These are phyloP conservation scores for Thalassophryne amazonica DNA, from an alignment of 2,797 vertebrate species.

Conservation along the genomic window DNA sequence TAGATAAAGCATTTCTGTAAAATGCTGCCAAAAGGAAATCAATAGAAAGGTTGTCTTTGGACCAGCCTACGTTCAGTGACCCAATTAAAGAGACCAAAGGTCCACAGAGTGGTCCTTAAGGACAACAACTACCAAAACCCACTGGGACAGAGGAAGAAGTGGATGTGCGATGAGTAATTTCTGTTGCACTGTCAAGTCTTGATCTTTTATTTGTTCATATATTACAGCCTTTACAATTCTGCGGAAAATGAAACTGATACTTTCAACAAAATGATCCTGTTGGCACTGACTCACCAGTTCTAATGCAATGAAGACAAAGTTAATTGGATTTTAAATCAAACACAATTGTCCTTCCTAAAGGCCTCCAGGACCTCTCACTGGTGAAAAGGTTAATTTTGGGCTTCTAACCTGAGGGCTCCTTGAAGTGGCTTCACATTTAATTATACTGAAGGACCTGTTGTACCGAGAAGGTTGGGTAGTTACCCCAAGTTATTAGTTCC, in stretches of 20 bases:
- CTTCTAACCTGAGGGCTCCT: background rate
- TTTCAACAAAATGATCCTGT: constrained; percentile 6
- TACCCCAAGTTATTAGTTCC: no score
- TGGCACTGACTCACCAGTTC: background rate
- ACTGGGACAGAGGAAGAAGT: background rate
- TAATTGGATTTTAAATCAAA: constrained; percentile 11
- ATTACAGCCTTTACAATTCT: background rate
- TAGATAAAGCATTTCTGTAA: background rate
- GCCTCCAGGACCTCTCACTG: background rate
- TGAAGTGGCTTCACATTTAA: background rate
- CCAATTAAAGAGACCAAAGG: constrained; percentile 23
- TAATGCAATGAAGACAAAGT: background rate
- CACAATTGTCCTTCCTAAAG: constrained; percentile 1
- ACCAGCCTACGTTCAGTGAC: constrained; percentile 8
- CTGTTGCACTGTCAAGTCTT: background rate
- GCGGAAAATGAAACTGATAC: constrained; percentile 11
- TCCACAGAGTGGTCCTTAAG: constrained; percentile 2
- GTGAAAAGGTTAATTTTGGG: constrained; percentile 6
- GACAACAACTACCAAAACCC: constrained; percentile 5
- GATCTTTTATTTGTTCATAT: background rate
- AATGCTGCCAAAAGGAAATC: constrained; percentile 22
- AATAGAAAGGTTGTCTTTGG: background rate
- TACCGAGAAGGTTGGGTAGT: no score
- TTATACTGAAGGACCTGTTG: background rate
- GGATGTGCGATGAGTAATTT: background rate